Evolutionary conservation across 2,113 vertebrate genomes (phyloP).

Genomic region (Symphodus melops): DNA sequence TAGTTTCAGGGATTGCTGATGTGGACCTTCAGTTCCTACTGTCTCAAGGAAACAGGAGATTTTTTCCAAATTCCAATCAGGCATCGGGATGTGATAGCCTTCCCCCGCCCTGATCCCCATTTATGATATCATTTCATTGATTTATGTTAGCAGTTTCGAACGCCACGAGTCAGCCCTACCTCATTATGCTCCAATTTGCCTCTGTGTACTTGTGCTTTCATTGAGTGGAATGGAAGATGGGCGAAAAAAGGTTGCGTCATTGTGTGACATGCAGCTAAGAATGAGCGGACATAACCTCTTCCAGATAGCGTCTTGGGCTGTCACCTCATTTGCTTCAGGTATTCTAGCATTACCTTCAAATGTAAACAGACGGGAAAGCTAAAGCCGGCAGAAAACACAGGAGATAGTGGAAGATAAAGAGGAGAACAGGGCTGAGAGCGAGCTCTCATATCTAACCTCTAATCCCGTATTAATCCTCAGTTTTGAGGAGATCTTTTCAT

Average conservation of each 20-base stretch:
- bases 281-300: slow-evolving; percentile 29
- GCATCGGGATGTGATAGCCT: slow-evolving; percentile 52
- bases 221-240: slow-evolving; percentile 45
- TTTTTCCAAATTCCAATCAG: slow-evolving; percentile 76
- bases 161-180: neutral
- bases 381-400: slow-evolving; percentile 13
- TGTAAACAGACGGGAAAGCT: slow-evolving; percentile 20
- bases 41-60: slow-evolving; percentile 59
- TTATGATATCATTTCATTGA: slow-evolving; percentile 63
- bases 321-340: slow-evolving; percentile 51
- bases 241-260: slow-evolving; percentile 28
- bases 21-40: slow-evolving; percentile 52
- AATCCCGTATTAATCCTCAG: slow-evolving; percentile 66
- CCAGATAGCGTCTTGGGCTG: slow-evolving; percentile 13
- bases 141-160: slow-evolving; percentile 58
- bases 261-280: neutral
- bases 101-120: slow-evolving; percentile 45
- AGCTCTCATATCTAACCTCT: slow-evolving; percentile 53
- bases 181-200: slow-evolving; percentile 54
- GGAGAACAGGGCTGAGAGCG: slow-evolving; percentile 16
- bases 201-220: slow-evolving; percentile 51
- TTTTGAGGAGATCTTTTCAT: slow-evolving; percentile 29
- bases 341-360: slow-evolving; percentile 10
- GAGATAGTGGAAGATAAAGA: slow-evolving; percentile 2
- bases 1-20: slow-evolving; percentile 75